Percentiles rank a stretch among this genome's conserved stretches.
phyloP scores from a whole-genome alignment of 2,113 vertebrate species.

The Gopherus evgoodei region DNA sequence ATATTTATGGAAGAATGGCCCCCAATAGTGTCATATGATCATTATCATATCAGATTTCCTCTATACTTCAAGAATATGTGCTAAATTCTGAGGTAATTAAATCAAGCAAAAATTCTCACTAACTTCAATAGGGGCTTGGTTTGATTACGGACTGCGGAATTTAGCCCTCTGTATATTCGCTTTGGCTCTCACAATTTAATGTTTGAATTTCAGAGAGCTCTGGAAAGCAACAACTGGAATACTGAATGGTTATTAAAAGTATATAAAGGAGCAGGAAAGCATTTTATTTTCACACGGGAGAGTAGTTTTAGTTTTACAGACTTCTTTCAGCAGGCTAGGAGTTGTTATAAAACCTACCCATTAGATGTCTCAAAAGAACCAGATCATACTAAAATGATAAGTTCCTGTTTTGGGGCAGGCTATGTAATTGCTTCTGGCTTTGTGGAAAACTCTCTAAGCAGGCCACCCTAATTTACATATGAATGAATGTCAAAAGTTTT shows the following conservation, averaged over 20 bases:
- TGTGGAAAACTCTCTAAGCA: background rate
- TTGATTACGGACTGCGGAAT: background rate
- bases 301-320: constrained; percentile 60
- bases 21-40: background rate
- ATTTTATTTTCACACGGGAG: constrained; percentile 46
- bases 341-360: constrained; percentile 31
- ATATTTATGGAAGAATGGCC: background rate
- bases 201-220: constrained; percentile 15
- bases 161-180: background rate
- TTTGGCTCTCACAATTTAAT: background rate
- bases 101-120: background rate
- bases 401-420: background rate
- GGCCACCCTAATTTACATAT: background rate
- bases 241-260: constrained; percentile 16
- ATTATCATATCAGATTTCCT: background rate
- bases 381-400: background rate
- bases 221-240: constrained; percentile 47
- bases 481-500: constrained; percentile 9
- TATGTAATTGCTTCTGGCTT: background rate
- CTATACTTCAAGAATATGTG: background rate
- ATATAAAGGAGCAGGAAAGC: constrained; percentile 20
- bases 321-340: constrained; percentile 40
- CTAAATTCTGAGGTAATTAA: background rate
- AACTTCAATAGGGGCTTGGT: background rate
- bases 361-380: constrained; percentile 27